Evolutionary conservation across 2,797 vertebrate species (phyloP).

Genomic region (Trachurus trachurus): DNA sequence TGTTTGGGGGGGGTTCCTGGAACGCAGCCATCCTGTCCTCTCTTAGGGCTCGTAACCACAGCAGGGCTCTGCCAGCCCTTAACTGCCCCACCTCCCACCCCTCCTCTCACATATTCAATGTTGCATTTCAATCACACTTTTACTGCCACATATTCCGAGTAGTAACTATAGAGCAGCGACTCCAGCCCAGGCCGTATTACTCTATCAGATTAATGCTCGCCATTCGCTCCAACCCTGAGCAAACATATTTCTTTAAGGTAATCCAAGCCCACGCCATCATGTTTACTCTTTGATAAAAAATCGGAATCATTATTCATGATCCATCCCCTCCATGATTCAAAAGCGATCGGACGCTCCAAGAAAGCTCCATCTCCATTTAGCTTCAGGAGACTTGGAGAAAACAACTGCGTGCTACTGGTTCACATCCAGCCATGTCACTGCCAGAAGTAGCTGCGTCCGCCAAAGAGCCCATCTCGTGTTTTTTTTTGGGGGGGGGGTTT

Average conservation of each 20-base stretch:
- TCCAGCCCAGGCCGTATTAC: slow-evolving; percentile 58
- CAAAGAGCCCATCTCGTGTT: slow-evolving; percentile 42
- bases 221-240: slow-evolving; percentile 44
- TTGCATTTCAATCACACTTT: slow-evolving; percentile 84
- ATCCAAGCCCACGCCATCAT: slow-evolving; percentile 20
- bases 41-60: slow-evolving; percentile 85
- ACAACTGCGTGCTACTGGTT: slow-evolving; percentile 53
- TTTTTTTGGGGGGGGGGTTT: no score
- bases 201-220: slow-evolving; percentile 68
- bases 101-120: slow-evolving; percentile 69
- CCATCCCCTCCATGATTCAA: slow-evolving; percentile 36
- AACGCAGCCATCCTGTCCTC: slow-evolving; percentile 81
- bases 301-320: slow-evolving; percentile 56
- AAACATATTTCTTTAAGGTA: slow-evolving; percentile 34
- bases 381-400: slow-evolving; percentile 68
- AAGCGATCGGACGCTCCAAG: slow-evolving; percentile 50
- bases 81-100: slow-evolving; percentile 47
- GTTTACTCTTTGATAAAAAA: slow-evolving; percentile 58
- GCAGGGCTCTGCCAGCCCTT: slow-evolving; percentile 80
- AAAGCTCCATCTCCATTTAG: slow-evolving; percentile 52
- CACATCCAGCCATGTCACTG: slow-evolving; percentile 49
- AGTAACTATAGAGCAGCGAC: slow-evolving; percentile 66
- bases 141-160: slow-evolving; percentile 73
- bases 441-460: slow-evolving; percentile 49
- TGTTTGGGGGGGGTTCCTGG: slow-evolving; percentile 73